phyloP scores from a whole-genome alignment of 2,888 invertebrate genomes.

The Drepanosiphum platanoidis region DNA sequence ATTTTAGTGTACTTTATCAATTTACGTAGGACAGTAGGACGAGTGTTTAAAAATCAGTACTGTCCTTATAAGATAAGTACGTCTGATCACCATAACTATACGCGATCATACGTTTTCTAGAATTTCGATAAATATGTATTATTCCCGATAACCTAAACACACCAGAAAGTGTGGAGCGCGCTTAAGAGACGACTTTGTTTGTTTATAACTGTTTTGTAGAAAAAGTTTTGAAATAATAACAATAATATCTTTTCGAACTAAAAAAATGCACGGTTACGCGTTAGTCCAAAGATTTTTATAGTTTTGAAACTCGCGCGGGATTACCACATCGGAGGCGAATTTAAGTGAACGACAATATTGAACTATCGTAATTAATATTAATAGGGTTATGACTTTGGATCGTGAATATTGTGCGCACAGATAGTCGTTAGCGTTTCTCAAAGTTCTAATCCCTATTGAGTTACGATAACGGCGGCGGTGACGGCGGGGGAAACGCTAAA shows the following conservation, averaged over 20 bases:
- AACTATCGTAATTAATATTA: neutral
- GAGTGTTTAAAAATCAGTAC: too few species aligned
- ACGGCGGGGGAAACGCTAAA: neutral
- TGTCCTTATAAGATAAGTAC: too few species aligned
- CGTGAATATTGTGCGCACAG: too few species aligned
- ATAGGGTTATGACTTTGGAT: neutral
- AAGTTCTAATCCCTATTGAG: neutral
- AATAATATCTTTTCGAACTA: neutral
- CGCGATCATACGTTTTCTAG: too few species aligned
- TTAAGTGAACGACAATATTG: neutral
- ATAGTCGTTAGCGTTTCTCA: constrained; percentile 16
- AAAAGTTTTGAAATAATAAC: neutral
- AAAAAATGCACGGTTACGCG: too few species aligned
- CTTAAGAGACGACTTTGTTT: too few species aligned
- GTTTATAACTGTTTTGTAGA: neutral
- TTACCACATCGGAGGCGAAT: neutral
- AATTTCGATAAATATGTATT: too few species aligned
- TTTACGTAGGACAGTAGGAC: too few species aligned
- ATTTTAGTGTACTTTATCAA: too few species aligned
- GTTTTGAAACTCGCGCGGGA: neutral
- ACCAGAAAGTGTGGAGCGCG: too few species aligned
- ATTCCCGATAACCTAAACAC: too few species aligned
- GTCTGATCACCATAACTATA: too few species aligned
- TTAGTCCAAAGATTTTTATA: neutral
- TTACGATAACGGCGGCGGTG: neutral